A percentile compares a stretch with the other conserved stretches of the same genome.
These are phyloP conservation scores for Thera obeliscata DNA, from an alignment of 2,888 invertebrate genomes.

Conservation along the genomic window DNA sequence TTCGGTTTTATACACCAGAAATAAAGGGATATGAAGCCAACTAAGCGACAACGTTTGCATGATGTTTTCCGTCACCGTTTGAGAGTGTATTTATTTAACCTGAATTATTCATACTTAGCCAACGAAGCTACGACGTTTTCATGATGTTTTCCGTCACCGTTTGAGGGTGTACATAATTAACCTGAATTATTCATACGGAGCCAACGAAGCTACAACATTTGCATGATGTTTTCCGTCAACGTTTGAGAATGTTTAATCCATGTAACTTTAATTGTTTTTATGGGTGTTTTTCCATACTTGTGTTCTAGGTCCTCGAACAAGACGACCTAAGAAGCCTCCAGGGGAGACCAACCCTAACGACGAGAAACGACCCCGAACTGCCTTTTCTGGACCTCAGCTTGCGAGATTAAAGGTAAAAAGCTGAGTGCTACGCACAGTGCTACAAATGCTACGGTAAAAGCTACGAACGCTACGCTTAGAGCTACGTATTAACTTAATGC, in stretches of 20 bases:
- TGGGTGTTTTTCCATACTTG: constrained; percentile 1
- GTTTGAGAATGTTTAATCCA: no score
- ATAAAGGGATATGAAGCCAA: no score
- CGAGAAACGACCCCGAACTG: constrained; percentile 97
- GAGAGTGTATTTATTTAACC: no score
- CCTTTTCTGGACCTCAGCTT: constrained; percentile 97
- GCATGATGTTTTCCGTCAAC: no score
- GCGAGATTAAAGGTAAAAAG: constrained; percentile 89
- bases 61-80: background rate
- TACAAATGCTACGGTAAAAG: background rate
- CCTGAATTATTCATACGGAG: no score
- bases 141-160: no score
- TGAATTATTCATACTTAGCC: no score
- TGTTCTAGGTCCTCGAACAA: constrained; percentile 83
- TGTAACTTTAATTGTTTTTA: no score
- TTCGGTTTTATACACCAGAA: no score
- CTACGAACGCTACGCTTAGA: background rate
- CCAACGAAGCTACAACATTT: no score
- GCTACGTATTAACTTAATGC: background rate
- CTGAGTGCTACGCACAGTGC: background rate
- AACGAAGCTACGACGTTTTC: no score
- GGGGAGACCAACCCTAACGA: constrained; percentile 78
- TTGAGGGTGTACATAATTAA: no score
- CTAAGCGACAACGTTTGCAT: background rate
- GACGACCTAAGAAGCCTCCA: constrained; percentile 82